These are phyloP conservation scores for Scaeva pyrastri DNA, from an alignment of 2,888 invertebrate genomes.

Conservation along the genomic window DNA sequence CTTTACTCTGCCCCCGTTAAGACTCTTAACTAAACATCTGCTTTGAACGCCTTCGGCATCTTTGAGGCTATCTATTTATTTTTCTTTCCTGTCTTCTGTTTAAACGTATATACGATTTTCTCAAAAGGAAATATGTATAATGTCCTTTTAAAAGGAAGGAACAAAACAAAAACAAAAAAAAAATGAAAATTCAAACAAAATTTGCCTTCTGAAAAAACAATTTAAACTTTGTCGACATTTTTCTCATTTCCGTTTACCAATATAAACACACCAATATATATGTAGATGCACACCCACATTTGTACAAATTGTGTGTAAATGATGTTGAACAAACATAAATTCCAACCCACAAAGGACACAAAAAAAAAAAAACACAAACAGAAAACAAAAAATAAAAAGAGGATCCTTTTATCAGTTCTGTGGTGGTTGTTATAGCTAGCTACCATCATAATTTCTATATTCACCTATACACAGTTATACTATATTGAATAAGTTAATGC, in stretches of 20 bases:
- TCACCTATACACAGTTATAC: background rate
- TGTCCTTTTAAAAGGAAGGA: background rate
- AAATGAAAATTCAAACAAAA: background rate
- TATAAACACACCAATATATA: background rate
- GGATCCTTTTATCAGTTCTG: background rate
- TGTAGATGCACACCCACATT: background rate
- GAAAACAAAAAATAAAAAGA: too few species aligned
- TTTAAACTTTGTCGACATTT: conserved; percentile 4
- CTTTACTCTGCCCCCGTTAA: background rate
- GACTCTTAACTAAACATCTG: background rate
- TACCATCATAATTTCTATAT: background rate
- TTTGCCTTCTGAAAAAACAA: background rate
- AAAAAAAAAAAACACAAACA: too few species aligned
- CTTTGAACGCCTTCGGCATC: background rate
- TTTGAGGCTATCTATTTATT: conserved; percentile 6
- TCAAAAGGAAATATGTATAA: background rate
- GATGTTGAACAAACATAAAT: background rate
- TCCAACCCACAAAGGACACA: background rate
- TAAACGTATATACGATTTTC: background rate
- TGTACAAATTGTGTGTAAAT: background rate
- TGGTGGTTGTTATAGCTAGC: background rate
- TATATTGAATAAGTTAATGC: too few species aligned
- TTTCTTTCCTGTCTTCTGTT: background rate
- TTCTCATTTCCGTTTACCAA: background rate
- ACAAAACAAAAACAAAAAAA: too few species aligned